These are phyloP conservation scores for Anser brachyrhynchus DNA, from an alignment of 2,113 vertebrate species.

Conservation along the genomic window DNA sequence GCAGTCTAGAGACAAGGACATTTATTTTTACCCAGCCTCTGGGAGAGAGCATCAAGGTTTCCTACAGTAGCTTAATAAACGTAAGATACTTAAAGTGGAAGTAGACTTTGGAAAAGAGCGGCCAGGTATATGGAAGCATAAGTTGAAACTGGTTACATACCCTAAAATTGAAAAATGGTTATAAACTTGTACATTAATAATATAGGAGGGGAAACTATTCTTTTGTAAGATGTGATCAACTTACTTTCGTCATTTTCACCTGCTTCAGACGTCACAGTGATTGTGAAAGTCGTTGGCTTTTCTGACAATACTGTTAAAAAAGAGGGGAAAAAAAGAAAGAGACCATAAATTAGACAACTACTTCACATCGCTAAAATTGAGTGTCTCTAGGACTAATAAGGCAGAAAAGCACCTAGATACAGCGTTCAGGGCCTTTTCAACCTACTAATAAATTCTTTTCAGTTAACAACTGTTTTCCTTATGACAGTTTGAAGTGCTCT, in stretches of 20 bases:
- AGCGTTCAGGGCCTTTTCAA: background rate
- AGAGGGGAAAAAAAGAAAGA: background rate
- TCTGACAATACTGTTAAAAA: conserved; percentile 88
- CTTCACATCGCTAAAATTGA: background rate
- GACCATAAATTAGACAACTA: background rate
- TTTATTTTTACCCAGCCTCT: background rate
- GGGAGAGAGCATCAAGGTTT: background rate
- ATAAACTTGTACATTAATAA: background rate
- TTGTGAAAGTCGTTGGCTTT: conserved; percentile 91
- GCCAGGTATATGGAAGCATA: background rate
- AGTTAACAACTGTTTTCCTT: background rate
- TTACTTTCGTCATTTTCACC: conserved; percentile 93
- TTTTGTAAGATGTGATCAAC: conserved; percentile 37
- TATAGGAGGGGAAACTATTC: background rate
- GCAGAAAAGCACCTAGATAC: background rate
- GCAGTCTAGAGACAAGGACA: background rate
- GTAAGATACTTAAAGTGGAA: background rate
- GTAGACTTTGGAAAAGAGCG: background rate
- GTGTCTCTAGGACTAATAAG: background rate
- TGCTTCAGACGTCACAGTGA: conserved; percentile 94
- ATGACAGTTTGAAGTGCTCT: background rate
- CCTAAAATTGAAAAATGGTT: background rate
- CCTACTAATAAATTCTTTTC: background rate
- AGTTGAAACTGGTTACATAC: background rate
- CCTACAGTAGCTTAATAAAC: background rate